Evolutionary conservation across 2,797 vertebrate genomes (phyloP), one percentile per base, ranked within the genome.

Genomic region (Amblyopsis hoosieri): DNA sequence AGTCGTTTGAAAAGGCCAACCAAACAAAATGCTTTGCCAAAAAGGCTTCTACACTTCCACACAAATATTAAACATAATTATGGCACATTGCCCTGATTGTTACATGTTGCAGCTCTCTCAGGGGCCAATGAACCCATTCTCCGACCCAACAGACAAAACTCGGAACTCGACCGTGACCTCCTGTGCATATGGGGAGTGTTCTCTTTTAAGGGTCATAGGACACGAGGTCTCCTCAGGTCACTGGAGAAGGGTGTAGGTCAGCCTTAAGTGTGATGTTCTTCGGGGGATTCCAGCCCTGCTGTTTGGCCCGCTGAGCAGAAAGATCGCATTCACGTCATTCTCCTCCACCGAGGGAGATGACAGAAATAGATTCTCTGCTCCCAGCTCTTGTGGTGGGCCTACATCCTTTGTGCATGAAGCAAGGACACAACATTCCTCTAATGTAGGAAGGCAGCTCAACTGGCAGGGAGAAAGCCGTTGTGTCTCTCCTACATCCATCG

Each of bases 301-400:
- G 76, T 77, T 69, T 83, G 64, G 65, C 65, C 63, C 81, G 51
- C 61, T 60, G 33, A 51, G 62, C 67, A 74, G 68, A 75, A 68
- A 7, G 54, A 74, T 63, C 59, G 48, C 80, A 85, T 87, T 89
- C 79, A 84, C 69, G 45, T 71, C 65, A 85, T 69, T 74, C 60
- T 48, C 53, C 79, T 71, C 23, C 76, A 76, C 53, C 13, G 53
- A 74, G 74, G 66, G 83, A 86, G 76, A 76, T 71, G 78, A 74
- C 72, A 67, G 83, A 92, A 90, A 91, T 90, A 85, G 74, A 82
- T 12, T 42, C 45, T 42, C 69, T 67, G 66, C 72, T 52, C 71
- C 54, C 61, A 50, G 56, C 12, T 68, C 69, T 67, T 74, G 57
- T 74, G 59, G 47, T 67, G 59, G 45, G 61, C 69, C 64, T 74